These are phyloP conservation scores for Tangara arthus DNA, from an alignment of 2,797 vertebrate species.

Conservation along the genomic window DNA sequence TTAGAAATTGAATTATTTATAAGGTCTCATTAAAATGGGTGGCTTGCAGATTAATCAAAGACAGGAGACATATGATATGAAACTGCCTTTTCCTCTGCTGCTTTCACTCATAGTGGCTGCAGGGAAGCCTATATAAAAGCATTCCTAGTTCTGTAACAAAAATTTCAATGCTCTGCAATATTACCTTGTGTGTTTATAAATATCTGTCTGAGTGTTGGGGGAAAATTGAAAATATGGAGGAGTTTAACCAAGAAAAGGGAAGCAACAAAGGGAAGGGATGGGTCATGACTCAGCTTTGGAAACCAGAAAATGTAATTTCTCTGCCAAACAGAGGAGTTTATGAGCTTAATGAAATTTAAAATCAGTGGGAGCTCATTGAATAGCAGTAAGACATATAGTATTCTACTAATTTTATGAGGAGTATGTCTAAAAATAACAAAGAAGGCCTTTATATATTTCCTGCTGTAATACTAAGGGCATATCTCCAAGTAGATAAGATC, in stretches of 20 bases:
- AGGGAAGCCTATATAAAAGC: conserved; percentile 20
- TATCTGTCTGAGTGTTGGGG: conserved; percentile 6
- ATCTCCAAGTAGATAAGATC: neutral
- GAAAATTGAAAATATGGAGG: conserved; percentile 1
- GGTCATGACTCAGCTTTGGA: conserved; percentile 23
- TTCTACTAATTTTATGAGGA: neutral
- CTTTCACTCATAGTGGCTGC: neutral
- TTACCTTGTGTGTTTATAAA: conserved; percentile 8
- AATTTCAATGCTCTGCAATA: neutral
- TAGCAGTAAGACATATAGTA: conserved; percentile 17
- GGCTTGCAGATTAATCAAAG: conserved; percentile 75
- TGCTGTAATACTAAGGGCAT: neutral
- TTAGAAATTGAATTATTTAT: conserved; percentile 93
- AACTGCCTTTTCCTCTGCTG: conserved; percentile 62
- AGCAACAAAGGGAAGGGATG: conserved; percentile 20
- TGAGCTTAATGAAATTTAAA: conserved; percentile 55
- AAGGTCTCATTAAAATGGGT: conserved; percentile 76
- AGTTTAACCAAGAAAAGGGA: conserved; percentile 32
- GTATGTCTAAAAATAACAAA: neutral
- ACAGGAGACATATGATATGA: conserved; percentile 42
- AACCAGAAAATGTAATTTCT: conserved; percentile 55
- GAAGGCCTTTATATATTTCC: conserved; percentile 9
- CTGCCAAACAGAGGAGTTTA: conserved; percentile 46
- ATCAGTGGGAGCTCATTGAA: conserved; percentile 49
- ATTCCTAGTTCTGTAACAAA: neutral